Conservation (phyloP, 1,140 invertebrate species). For the Zophobas atratus region DNA sequence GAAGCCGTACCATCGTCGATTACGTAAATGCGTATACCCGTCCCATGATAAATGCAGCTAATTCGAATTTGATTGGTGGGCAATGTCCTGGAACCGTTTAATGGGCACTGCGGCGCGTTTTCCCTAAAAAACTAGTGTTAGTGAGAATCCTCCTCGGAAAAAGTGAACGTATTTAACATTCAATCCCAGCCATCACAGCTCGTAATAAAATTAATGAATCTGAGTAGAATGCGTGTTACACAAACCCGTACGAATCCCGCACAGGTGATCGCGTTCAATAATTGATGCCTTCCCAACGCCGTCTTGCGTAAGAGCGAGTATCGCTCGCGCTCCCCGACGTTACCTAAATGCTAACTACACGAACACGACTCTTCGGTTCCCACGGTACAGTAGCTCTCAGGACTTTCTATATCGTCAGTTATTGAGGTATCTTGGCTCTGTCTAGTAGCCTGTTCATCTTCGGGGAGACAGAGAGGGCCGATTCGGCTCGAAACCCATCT, state of each 20-base stretch:
- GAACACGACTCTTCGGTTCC: slow-evolving; percentile 58
- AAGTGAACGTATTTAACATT: slow-evolving; percentile 27
- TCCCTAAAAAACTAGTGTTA: slow-evolving; percentile 18
- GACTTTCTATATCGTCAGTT: slow-evolving; percentile 57
- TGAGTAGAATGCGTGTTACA: slow-evolving; percentile 35
- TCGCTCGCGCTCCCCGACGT: slow-evolving; percentile 50
- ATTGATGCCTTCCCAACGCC: slow-evolving; percentile 46
- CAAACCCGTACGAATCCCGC: slow-evolving; percentile 31
- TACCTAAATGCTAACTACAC: slow-evolving; percentile 60
- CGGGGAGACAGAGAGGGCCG: slow-evolving; percentile 3
- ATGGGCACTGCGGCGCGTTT: neutral
- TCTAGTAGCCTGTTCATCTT: slow-evolving; percentile 26
- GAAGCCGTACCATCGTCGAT: neutral
- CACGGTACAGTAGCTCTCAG: slow-evolving; percentile 59
- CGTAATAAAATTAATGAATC: slow-evolving; percentile 40
- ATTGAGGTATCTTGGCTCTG: slow-evolving; percentile 46
- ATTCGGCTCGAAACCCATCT: neutral
- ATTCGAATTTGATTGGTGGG: slow-evolving; percentile 37
- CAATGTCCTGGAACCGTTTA: slow-evolving; percentile 31
- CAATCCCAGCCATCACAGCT: neutral
- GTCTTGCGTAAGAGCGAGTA: slow-evolving; percentile 37
- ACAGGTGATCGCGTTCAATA: slow-evolving; percentile 21
- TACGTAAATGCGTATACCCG: neutral
- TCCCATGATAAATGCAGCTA: slow-evolving; percentile 18
- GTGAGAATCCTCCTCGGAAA: slow-evolving; percentile 22